phyloP scores from a whole-genome alignment of 2,113 vertebrate species.

The Ibidorhyncha struthersii region DNA sequence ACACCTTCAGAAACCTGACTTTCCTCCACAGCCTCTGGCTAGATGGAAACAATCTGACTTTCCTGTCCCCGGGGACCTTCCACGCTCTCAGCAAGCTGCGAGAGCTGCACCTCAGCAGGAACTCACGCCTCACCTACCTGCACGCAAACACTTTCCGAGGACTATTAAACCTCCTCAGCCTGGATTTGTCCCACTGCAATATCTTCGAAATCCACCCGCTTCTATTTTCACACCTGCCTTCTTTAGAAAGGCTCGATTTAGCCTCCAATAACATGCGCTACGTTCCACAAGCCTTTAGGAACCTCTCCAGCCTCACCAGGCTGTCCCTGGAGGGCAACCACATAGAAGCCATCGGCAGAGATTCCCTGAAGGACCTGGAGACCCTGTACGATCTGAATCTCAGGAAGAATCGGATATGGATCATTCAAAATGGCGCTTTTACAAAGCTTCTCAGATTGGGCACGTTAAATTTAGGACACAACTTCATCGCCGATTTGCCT shows the following conservation, averaged over 20 bases:
- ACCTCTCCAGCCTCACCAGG: constrained; percentile 39
- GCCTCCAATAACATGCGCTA: constrained; percentile 65
- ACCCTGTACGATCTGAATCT: constrained; percentile 54
- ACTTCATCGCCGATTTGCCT: constrained; percentile 68
- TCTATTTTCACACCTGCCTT: constrained; percentile 62
- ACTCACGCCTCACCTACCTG: constrained; percentile 61
- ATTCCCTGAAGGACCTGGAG: constrained; percentile 62
- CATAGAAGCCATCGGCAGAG: constrained; percentile 69
- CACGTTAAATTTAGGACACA: constrained; percentile 71
- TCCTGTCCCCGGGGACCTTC: constrained; percentile 66
- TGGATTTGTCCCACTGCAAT: constrained; percentile 69
- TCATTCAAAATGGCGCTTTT: constrained; percentile 62
- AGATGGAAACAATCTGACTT: constrained; percentile 68
- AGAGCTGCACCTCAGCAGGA: constrained; percentile 65
- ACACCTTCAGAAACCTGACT: constrained; percentile 59
- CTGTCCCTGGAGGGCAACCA: constrained; percentile 66
- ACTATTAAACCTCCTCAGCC: constrained; percentile 52
- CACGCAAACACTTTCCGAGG: constrained; percentile 67
- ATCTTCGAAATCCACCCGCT: constrained; percentile 70
- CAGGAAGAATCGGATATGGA: constrained; percentile 69
- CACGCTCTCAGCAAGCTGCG: constrained; percentile 40
- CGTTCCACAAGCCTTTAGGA: constrained; percentile 62
- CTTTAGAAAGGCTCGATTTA: constrained; percentile 55
- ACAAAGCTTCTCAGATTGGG: constrained; percentile 54
- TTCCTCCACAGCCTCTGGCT: constrained; percentile 66